Conservation (phyloP, 2,113 vertebrate genomes). For the Plecotus auritus region DNA sequence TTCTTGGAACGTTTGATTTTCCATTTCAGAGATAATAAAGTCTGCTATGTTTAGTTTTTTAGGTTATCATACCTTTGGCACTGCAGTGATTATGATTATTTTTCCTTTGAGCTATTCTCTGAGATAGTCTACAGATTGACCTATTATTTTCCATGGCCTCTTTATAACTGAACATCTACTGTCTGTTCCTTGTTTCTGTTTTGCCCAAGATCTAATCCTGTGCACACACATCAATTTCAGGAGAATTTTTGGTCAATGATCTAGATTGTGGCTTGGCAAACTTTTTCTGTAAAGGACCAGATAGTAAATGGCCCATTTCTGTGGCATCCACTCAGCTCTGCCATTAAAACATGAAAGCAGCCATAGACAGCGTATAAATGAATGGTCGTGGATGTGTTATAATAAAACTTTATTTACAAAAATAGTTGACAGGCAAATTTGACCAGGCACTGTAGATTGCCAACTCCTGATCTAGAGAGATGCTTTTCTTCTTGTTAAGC, state of each 20-base stretch:
- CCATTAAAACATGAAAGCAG: neutral
- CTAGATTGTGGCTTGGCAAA: neutral
- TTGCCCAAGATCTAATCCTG: neutral
- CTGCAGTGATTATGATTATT: neutral
- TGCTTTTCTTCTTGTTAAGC: slow-evolving; percentile 33
- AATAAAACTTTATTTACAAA: neutral
- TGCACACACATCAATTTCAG: neutral
- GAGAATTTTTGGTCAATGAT: neutral
- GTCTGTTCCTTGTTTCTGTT: neutral
- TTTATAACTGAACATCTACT: neutral
- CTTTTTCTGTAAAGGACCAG: neutral
- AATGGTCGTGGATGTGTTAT: neutral
- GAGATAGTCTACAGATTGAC: neutral
- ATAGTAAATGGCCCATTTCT: neutral
- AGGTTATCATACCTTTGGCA: neutral
- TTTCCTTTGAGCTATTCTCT: neutral
- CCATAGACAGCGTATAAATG: neutral
- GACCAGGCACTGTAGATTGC: neutral
- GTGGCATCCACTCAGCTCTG: neutral
- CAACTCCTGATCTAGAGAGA: neutral
- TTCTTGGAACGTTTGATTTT: slow-evolving; percentile 29
- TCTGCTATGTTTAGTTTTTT: slow-evolving; percentile 2
- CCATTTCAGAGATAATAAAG: neutral
- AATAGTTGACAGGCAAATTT: neutral
- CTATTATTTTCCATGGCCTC: neutral